Conservation (phyloP, 2,888 invertebrate species). For the Fissipunctia ypsillon region DNA sequence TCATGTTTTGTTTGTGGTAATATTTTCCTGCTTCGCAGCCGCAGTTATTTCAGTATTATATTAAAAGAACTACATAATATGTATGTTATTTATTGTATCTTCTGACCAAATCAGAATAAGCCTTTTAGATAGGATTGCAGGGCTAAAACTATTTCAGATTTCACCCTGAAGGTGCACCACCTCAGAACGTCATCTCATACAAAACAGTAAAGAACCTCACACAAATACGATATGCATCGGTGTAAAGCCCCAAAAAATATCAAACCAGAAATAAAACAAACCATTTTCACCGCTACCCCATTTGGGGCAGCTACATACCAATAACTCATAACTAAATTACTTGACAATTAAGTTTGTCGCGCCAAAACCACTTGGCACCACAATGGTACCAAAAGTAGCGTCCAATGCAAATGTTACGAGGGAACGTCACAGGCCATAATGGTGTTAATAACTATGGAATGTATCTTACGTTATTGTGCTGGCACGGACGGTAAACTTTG, state of each 20-base stretch:
- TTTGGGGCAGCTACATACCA: conserved; percentile 30
- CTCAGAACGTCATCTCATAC: too few relatives aligned
- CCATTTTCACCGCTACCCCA: conserved; percentile 21
- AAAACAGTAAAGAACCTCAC: background rate
- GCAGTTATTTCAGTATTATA: too few relatives aligned
- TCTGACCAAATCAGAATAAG: too few relatives aligned
- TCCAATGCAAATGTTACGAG: conserved; percentile 82
- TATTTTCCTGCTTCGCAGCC: too few relatives aligned
- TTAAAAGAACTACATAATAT: too few relatives aligned
- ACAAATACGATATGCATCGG: background rate
- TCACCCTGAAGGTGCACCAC: too few relatives aligned
- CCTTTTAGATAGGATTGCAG: too few relatives aligned
- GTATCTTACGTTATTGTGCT: conserved; percentile 65
- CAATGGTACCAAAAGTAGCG: conserved; percentile 65
- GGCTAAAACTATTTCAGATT: too few relatives aligned
- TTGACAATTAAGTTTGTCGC: conserved; percentile 70
- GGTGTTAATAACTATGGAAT: conserved; percentile 64
- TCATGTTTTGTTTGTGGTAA: too few relatives aligned
- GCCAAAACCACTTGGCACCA: conserved; percentile 79
- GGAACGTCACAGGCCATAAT: conserved; percentile 69
- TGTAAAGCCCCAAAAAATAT: background rate
- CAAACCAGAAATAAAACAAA: conserved; percentile 11
- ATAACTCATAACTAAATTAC: conserved; percentile 69
- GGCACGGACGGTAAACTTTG: conserved; percentile 59
- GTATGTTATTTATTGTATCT: too few relatives aligned